Evolutionary conservation across 2,888 invertebrate species (phyloP).

Genomic region (Eulithis prunata): DNA sequence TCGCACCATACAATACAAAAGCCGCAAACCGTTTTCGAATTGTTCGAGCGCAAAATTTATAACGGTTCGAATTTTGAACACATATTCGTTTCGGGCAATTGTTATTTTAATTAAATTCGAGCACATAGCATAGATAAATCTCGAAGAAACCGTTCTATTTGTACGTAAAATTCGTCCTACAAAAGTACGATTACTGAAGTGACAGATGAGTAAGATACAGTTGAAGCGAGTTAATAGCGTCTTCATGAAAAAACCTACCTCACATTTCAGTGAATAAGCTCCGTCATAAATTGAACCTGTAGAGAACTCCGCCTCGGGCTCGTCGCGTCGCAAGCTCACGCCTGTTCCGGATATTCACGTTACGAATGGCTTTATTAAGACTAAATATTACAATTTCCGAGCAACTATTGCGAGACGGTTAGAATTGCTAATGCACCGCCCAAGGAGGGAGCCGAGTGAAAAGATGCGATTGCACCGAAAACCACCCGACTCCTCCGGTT

Average conservation of each 20-base stretch:
- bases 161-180: slow-evolving; percentile 19
- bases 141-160: slow-evolving; percentile 26
- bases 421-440: slow-evolving; percentile 76
- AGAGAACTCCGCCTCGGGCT: slow-evolving; percentile 59
- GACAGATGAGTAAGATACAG: slow-evolving; percentile 23
- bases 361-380: slow-evolving; percentile 82
- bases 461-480: slow-evolving; percentile 74
- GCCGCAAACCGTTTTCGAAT: slow-evolving; percentile 61
- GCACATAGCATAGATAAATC: slow-evolving; percentile 23
- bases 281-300: slow-evolving; percentile 63
- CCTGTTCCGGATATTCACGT: slow-evolving; percentile 75
- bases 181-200: slow-evolving; percentile 16
- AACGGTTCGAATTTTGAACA: slow-evolving; percentile 62
- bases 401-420: slow-evolving; percentile 72
- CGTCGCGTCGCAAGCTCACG: slow-evolving; percentile 58
- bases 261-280: slow-evolving; percentile 53
- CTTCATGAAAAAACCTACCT: slow-evolving; percentile 39
- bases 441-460: slow-evolving; percentile 67
- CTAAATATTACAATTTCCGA: slow-evolving; percentile 79
- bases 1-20: slow-evolving; percentile 62
- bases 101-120: slow-evolving; percentile 39
- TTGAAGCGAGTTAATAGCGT: slow-evolving; percentile 35
- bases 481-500: slow-evolving; percentile 56
- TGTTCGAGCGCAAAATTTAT: slow-evolving; percentile 62
- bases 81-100: slow-evolving; percentile 46